Evolutionary conservation across 2,797 vertebrate species (phyloP).

Genomic region (Aselliscus stoliczkanus): DNA sequence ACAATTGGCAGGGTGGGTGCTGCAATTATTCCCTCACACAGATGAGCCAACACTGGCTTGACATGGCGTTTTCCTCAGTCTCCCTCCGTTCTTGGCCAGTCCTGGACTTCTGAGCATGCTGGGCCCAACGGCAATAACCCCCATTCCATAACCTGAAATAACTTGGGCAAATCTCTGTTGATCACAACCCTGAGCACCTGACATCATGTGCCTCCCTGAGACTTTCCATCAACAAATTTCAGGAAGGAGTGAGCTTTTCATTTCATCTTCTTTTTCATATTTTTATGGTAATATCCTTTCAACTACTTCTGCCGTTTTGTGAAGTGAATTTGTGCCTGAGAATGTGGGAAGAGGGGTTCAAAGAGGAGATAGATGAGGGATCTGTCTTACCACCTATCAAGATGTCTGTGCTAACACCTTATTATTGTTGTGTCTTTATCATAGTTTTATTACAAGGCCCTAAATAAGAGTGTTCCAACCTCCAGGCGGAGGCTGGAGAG

Average conservation of each 20-base stretch:
- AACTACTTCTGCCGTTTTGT: not conserved
- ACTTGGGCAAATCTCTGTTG: not conserved
- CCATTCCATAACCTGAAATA: not conserved
- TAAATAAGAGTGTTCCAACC: accelerated
- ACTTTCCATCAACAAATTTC: not conserved
- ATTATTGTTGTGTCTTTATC: not conserved
- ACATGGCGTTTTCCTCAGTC: not conserved
- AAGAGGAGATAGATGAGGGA: not conserved
- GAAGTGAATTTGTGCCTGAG: not conserved
- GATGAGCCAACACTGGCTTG: not conserved
- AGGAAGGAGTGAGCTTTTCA: too few relatives aligned
- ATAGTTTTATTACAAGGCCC: not conserved
- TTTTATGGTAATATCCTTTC: not conserved
- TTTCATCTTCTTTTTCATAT: not conserved
- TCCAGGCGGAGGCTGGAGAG: not conserved
- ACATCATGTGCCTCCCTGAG: not conserved
- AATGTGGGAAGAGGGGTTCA: not conserved
- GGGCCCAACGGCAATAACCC: not conserved
- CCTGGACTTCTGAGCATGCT: not conserved
- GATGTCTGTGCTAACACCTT: not conserved
- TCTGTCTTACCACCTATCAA: not conserved
- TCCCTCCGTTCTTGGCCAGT: not conserved
- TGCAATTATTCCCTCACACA: not conserved
- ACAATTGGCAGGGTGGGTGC: not conserved
- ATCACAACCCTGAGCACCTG: not conserved